Conservation (phyloP, 2,113 vertebrate species). For the Siniperca chuatsi region DNA sequence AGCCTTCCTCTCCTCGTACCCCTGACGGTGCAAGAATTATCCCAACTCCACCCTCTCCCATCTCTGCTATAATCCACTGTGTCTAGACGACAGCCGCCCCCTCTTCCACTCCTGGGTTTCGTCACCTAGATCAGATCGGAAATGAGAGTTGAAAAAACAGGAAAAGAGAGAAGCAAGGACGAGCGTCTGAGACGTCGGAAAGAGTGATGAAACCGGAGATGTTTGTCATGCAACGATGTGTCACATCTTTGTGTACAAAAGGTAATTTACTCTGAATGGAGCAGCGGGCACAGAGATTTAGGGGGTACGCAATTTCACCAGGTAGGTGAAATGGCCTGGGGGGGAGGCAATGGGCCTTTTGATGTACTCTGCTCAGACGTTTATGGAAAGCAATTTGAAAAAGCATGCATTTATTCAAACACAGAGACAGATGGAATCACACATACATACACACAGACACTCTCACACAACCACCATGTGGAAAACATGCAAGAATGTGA, state of each 20-base stretch:
- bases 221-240: slow-evolving; percentile 67
- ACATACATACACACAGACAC: slow-evolving; percentile 17
- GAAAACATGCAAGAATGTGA: slow-evolving; percentile 4
- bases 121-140: slow-evolving; percentile 59
- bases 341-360: slow-evolving; percentile 49
- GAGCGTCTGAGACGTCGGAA: slow-evolving; percentile 22
- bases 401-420: slow-evolving; percentile 55
- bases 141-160: slow-evolving; percentile 45
- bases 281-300: slow-evolving; percentile 53
- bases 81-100: slow-evolving; percentile 47
- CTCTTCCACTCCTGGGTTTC: slow-evolving; percentile 31
- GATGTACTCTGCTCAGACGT: slow-evolving; percentile 63
- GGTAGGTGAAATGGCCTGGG: slow-evolving; percentile 36
- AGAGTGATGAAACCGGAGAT: slow-evolving; percentile 75
- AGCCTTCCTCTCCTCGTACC: slow-evolving; percentile 17
- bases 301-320: slow-evolving; percentile 56
- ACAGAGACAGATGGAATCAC: slow-evolving; percentile 54
- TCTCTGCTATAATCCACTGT: slow-evolving; percentile 8
- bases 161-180: slow-evolving; percentile 32
- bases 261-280: slow-evolving; percentile 69
- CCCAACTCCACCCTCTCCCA: slow-evolving; percentile 21
- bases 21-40: slow-evolving; percentile 42
- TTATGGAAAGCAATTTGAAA: slow-evolving; percentile 64
- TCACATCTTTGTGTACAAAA: slow-evolving; percentile 68
- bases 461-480: background rate